These are phyloP conservation scores for Sebastes goodei DNA, from an alignment of 2,797 vertebrate species.

Conservation along the genomic window DNA sequence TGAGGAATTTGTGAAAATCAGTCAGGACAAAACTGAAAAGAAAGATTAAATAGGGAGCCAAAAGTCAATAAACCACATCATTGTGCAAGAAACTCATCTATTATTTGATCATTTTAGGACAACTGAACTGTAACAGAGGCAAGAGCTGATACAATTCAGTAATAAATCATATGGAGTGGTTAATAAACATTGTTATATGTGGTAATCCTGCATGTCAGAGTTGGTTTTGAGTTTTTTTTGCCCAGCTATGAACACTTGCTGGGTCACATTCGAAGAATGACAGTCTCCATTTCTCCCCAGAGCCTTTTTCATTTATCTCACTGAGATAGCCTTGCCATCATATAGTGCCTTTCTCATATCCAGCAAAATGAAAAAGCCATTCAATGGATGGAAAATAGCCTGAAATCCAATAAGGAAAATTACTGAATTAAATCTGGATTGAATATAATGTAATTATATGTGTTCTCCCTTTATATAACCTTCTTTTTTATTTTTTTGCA, in stretches of 20 bases:
- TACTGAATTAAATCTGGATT: conserved; percentile 23
- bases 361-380: conserved; percentile 39
- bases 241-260: not conserved
- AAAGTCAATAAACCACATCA: not conserved
- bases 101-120: not conserved
- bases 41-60: not conserved
- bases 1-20: not conserved
- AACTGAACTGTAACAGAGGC: not conserved
- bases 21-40: not conserved
- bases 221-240: conserved; percentile 5
- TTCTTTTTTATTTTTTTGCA: not conserved
- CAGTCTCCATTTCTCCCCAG: conserved; percentile 33
- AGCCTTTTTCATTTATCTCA: conserved; percentile 48
- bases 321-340: conserved; percentile 30
- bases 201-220: conserved; percentile 1
- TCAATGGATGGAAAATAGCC: conserved; percentile 26
- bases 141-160: not conserved
- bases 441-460: conserved; percentile 13
- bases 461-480: not conserved
- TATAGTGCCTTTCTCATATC: conserved; percentile 29
- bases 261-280: conserved; percentile 28
- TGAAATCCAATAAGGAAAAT: conserved; percentile 40
- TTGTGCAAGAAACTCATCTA: not conserved
- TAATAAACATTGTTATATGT: not conserved
- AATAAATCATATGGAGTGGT: not conserved